Evolutionary conservation across 2,888 invertebrate genomes (phyloP), one percentile per base, ranked within the genome.

Genomic region (Clivina fossor): DNA sequence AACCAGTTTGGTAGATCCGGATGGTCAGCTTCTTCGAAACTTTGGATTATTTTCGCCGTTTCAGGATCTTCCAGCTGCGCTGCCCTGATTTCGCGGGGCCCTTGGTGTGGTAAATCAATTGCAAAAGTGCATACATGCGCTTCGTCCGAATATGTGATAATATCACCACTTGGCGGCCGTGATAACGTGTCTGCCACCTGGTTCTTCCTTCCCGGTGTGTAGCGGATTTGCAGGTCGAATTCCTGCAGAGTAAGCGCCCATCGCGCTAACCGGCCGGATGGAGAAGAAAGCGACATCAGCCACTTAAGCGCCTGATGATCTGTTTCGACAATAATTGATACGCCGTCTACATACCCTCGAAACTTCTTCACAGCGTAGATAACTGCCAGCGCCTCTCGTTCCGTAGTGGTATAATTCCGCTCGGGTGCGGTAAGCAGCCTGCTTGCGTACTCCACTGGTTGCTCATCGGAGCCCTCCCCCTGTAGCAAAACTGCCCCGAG

Each of bases 221-320:
- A 71, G 7, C 63, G 57, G 4, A 73, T 63, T 0, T 63, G 57
- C 4, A 73, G 58, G 13, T 70, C 63, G 51, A 64, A 73, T 2
- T 64, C 58, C 56, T 71, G 68, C 1, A 76, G 53, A 8, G 63
- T 57, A 11, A 75, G 35, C 0, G 68, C 69, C 75, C 74, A 76
- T 26, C 74, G 60, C 1, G 66, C 68, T 0, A 76, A 56, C 20
- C 73, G 56, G 7, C 71, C 70, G 5, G 65, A 63, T 0, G 69
- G 68, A 5, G 72, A 65, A 53, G 71, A 70, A 2, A 71, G 20
- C 0, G 62, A 60, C 57, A 69, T 57, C 4, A 76, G 58, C 69
- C 71, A 76, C 65, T 72, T 70, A 20, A 77, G 61, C 0, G 74
- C 69, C 54, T 70, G 66, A 40, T 75, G 74, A 48, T 75, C 75